Percentiles rank a stretch among this genome's conserved stretches.
Conservation (phyloP, 2,113 vertebrate genomes). For the Eurypyga helias region DNA sequence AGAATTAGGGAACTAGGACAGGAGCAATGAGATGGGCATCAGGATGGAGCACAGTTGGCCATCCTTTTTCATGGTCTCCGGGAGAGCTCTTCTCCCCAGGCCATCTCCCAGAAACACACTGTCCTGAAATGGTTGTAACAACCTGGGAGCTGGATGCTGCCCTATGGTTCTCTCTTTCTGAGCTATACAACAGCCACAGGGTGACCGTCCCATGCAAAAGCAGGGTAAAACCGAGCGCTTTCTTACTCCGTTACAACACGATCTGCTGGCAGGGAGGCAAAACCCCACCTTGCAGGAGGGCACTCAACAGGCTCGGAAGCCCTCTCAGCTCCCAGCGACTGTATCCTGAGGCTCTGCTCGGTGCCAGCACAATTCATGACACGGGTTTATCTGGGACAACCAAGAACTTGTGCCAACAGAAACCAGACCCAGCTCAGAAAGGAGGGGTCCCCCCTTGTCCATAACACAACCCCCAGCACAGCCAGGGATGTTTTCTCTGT, state of each 20-base stretch:
- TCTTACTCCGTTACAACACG: fast-evolving
- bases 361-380: background rate
- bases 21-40: background rate
- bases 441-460: background rate
- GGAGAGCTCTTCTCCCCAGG: background rate
- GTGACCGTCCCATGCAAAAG: background rate
- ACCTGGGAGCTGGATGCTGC: background rate
- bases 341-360: background rate
- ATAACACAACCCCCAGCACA: background rate
- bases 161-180: background rate
- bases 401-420: background rate
- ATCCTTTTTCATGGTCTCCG: background rate
- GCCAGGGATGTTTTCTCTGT: background rate
- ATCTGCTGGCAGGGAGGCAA: background rate
- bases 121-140: background rate
- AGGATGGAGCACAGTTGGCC: background rate
- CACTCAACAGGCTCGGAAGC: background rate
- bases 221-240: fast-evolving
- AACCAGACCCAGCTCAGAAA: background rate
- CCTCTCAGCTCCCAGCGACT: background rate
- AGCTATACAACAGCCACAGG: background rate
- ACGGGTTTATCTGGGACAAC: background rate
- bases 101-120: background rate
- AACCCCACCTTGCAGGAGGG: background rate
- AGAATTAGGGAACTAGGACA: background rate